A percentile compares a stretch with the other conserved stretches of the same genome.
Conservation (phyloP, 2,113 vertebrate genomes). For the Ochotona curzoniae region DNA sequence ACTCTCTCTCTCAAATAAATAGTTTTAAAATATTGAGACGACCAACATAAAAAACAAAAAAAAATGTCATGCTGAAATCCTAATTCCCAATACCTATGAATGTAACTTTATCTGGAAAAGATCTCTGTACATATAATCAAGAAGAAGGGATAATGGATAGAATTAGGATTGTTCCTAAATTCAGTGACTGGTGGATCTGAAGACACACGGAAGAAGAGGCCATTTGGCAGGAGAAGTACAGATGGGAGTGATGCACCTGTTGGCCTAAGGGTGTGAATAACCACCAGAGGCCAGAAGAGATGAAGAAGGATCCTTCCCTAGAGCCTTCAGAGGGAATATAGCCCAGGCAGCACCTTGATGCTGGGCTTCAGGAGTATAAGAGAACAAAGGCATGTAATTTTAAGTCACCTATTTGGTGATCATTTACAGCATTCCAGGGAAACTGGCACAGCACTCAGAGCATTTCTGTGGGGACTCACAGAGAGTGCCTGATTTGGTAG, state of each 20-base stretch:
- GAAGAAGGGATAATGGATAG: neutral
- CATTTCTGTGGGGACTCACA: too few species aligned
- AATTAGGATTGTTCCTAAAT: neutral
- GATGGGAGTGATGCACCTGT: fast-evolving
- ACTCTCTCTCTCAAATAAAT: too few species aligned
- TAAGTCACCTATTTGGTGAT: neutral
- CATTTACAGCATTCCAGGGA: neutral
- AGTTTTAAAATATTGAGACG: too few species aligned
- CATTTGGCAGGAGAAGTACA: neutral
- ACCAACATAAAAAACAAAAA: too few species aligned
- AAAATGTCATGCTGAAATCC: too few species aligned
- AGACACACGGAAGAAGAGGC: neutral
- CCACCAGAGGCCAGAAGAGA: neutral
- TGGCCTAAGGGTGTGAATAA: neutral
- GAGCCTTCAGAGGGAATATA: neutral
- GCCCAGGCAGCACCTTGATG: neutral
- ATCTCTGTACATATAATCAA: neutral
- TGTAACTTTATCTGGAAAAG: neutral
- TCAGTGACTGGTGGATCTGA: neutral
- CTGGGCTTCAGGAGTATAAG: neutral
- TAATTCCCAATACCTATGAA: neutral
- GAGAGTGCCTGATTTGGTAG: neutral
- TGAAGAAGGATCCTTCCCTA: neutral
- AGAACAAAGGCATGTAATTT: neutral
- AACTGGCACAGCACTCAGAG: neutral